Conservation (phyloP, 2,113 vertebrate species). For the Balaenoptera acutorostrata region DNA sequence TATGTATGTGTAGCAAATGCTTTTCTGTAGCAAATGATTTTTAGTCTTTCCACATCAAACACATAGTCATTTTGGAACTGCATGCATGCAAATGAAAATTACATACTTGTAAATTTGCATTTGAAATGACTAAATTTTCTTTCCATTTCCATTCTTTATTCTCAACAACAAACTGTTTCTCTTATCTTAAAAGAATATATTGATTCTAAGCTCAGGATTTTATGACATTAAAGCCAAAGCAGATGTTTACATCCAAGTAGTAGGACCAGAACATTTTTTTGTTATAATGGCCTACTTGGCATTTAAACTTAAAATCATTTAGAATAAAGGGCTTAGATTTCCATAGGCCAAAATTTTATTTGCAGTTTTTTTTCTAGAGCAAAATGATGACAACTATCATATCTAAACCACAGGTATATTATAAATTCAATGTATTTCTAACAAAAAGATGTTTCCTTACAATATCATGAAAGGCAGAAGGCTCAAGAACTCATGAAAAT, state of each 20-base stretch:
- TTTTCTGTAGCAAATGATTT: conserved; percentile 49
- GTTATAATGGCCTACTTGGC: neutral
- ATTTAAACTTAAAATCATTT: neutral
- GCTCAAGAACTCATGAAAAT: neutral
- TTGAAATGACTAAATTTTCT: conserved; percentile 38
- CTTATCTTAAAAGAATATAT: neutral
- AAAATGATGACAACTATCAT: neutral
- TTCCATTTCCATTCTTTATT: conserved; percentile 4
- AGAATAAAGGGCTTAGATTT: neutral
- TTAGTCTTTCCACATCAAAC: conserved; percentile 37
- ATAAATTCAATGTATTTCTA: neutral
- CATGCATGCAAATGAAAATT: conserved; percentile 42
- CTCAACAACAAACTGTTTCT: neutral
- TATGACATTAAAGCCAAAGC: neutral
- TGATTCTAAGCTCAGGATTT: neutral
- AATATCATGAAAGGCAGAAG: neutral
- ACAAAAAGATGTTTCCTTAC: neutral
- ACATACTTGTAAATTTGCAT: conserved; percentile 48
- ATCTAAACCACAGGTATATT: neutral
- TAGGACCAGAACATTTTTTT: neutral
- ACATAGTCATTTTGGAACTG: conserved; percentile 36
- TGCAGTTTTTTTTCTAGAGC: neutral
- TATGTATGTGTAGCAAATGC: conserved; percentile 43
- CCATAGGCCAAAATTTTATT: neutral
- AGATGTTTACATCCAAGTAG: conserved; percentile 21